Percentiles rank a stretch among this genome's conserved stretches.
Conservation (phyloP, 2,888 invertebrate genomes). For the Theristus sp. region DNA sequence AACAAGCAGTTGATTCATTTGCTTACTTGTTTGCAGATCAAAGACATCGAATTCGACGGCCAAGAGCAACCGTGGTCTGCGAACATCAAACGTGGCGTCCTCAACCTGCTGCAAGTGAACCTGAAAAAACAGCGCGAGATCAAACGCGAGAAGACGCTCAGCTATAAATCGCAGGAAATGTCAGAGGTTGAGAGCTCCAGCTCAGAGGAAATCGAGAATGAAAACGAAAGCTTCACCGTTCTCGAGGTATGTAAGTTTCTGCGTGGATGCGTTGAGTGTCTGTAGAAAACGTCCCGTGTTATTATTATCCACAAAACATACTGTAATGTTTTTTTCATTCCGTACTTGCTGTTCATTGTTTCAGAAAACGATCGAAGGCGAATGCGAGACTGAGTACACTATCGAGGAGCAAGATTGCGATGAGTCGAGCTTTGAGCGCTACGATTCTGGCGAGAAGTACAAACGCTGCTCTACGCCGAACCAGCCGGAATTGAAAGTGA, state of each 20-base stretch:
- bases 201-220: no score
- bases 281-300: no score
- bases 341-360: no score
- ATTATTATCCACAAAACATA: no score
- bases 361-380: constrained; percentile 18
- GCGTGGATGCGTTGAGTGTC: no score
- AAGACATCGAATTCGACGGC: constrained; percentile 12
- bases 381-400: constrained; percentile 13
- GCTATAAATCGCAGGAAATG: background rate
- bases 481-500: constrained; percentile 16
- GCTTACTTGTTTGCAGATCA: constrained; percentile 7
- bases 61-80: constrained; percentile 19
- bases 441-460: background rate
- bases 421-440: no score
- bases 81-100: constrained; percentile 22
- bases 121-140: constrained; percentile 1
- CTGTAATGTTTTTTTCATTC: no score
- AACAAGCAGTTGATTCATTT: no score
- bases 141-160: background rate
- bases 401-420: no score
- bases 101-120: constrained; percentile 20
- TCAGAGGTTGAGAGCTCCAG: background rate
- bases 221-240: no score
- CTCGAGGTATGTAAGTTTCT: no score
- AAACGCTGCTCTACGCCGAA: background rate